Percentiles rank a stretch among this genome's conserved stretches.
Evolutionary conservation across 2,888 invertebrate species (phyloP).

Genomic region (Oscheius sp.): DNA sequence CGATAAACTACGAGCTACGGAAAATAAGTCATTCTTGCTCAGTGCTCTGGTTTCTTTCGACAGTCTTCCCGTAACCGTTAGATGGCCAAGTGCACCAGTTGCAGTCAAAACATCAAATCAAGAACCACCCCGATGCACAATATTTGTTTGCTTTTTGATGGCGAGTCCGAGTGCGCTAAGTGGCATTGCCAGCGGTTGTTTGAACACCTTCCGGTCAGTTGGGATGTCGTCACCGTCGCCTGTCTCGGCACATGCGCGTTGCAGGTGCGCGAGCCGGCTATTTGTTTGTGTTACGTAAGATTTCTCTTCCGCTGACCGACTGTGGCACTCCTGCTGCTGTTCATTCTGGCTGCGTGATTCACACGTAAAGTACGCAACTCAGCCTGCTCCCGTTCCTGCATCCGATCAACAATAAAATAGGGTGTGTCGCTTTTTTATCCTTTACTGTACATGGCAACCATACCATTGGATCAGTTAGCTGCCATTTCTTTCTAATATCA

Average conservation of each 20-base stretch:
- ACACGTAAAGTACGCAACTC: constrained; percentile 7
- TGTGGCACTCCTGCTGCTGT: constrained; percentile 30
- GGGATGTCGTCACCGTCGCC: constrained; percentile 32
- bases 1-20: too few relatives aligned
- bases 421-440: not conserved
- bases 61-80: too few relatives aligned
- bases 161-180: constrained; percentile 32
- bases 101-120: constrained; percentile 15
- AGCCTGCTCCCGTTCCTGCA: not conserved
- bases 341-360: constrained; percentile 32
- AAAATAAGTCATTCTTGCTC: too few relatives aligned
- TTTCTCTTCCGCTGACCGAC: constrained; percentile 35
- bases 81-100: not conserved
- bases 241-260: constrained; percentile 23
- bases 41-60: too few relatives aligned
- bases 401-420: not conserved
- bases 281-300: constrained; percentile 34
- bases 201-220: constrained; percentile 33
- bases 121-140: constrained; percentile 25
- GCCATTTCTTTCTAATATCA: too few relatives aligned
- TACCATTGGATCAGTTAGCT: too few relatives aligned
- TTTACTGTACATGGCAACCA: too few relatives aligned
- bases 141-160: constrained; percentile 34
- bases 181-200: constrained; percentile 32
- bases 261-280: constrained; percentile 34